Conservation (phyloP, 2,797 vertebrate species). For the Cryptoblepharus egeriae region DNA sequence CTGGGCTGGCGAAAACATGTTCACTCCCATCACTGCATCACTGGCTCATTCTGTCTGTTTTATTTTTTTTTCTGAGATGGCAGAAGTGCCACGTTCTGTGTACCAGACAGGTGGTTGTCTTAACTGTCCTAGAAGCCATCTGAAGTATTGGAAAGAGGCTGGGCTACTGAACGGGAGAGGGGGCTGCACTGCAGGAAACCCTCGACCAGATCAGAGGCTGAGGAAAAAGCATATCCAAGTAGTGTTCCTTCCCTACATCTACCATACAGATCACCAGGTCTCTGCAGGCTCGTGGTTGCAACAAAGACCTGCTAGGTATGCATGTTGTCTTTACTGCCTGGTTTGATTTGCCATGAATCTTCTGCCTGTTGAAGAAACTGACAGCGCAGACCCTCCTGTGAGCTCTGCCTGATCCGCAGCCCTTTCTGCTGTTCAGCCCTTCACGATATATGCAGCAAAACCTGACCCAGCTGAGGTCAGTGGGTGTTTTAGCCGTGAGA, state of each 20-base stretch:
- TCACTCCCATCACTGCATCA: constrained; percentile 62
- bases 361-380: constrained; percentile 60
- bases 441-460: constrained; percentile 60
- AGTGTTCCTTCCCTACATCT: constrained; percentile 8
- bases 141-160: constrained; percentile 37
- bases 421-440: constrained; percentile 66
- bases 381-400: constrained; percentile 50
- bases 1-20: constrained; percentile 59
- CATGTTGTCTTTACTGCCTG: constrained; percentile 57
- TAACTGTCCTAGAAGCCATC: constrained; percentile 56
- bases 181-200: constrained; percentile 42
- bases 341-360: constrained; percentile 49
- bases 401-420: constrained; percentile 61
- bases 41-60: constrained; percentile 62
- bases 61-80: constrained; percentile 63
- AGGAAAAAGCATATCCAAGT: constrained; percentile 33
- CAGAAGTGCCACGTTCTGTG: constrained; percentile 53
- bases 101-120: constrained; percentile 53
- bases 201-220: constrained; percentile 41
- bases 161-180: constrained; percentile 38
- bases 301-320: constrained; percentile 45
- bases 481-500: constrained; percentile 73
- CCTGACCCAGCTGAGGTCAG: constrained; percentile 67
- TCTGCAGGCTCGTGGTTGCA: constrained; percentile 41
- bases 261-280: constrained; percentile 30